A percentile compares a stretch with the other conserved stretches of the same genome.
These are phyloP conservation scores for Tiliqua scincoides DNA, from an alignment of 2,113 vertebrate genomes.

Conservation along the genomic window DNA sequence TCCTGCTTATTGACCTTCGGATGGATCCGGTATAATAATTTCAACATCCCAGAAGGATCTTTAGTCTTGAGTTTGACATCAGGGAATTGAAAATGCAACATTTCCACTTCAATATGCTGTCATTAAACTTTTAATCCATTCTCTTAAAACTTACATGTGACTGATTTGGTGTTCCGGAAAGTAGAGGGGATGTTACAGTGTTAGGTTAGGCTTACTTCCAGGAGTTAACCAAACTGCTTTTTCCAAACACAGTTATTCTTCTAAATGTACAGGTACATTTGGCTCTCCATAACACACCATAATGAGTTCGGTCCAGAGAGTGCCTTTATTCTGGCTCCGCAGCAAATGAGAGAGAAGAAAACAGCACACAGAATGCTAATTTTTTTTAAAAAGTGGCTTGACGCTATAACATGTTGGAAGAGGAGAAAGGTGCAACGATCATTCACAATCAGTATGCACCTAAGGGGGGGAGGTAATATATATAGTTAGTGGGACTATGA, in stretches of 20 bases:
- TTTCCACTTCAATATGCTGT: not conserved
- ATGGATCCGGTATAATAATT: not conserved
- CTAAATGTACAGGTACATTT: not conserved
- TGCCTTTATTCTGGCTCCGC: not conserved
- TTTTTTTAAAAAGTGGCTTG: too few relatives aligned
- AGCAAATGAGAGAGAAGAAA: too few relatives aligned
- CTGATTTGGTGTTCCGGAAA: not conserved
- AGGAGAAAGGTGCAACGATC: too few relatives aligned
- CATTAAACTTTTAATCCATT: not conserved
- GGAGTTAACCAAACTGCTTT: not conserved
- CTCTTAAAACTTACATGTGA: not conserved
- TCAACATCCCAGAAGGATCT: not conserved
- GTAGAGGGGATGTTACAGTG: not conserved
- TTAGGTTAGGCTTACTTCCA: not conserved
- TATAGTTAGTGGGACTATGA: too few relatives aligned
- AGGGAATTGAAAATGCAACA: not conserved
- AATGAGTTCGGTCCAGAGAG: not conserved
- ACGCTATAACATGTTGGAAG: too few relatives aligned
- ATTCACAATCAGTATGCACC: too few relatives aligned
- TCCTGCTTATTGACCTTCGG: not conserved
- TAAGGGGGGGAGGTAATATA: too few relatives aligned
- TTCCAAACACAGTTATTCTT: not conserved
- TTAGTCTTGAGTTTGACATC: not conserved
- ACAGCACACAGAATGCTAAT: too few relatives aligned
- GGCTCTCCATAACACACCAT: not conserved